Conservation (phyloP, 2,888 invertebrate species). For the Zygogramma bicolorata region DNA sequence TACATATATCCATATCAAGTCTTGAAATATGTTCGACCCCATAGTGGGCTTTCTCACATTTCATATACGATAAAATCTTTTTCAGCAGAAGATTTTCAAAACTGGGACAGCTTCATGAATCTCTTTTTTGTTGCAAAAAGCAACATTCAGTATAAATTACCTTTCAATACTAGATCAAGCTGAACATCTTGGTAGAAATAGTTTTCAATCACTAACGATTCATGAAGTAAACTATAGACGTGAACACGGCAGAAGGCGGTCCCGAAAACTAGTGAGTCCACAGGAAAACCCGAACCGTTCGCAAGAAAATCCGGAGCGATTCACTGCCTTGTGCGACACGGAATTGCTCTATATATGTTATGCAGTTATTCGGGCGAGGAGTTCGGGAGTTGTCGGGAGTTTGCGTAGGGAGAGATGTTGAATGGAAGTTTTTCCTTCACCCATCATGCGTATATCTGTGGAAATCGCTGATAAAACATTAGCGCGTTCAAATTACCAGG, state of each 20-base stretch:
- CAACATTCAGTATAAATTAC: too few species aligned
- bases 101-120: too few species aligned
- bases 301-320: conserved; percentile 19
- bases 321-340: conserved; percentile 30
- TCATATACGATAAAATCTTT: too few species aligned
- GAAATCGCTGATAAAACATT: conserved; percentile 3
- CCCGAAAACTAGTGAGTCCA: background rate
- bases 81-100: too few species aligned
- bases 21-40: too few species aligned
- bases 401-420: conserved; percentile 23
- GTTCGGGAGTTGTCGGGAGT: conserved; percentile 31
- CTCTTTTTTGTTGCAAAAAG: too few species aligned
- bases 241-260: background rate
- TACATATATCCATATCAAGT: too few species aligned
- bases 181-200: too few species aligned
- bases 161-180: too few species aligned
- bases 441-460: conserved; percentile 17
- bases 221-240: too few species aligned
- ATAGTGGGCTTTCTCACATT: too few species aligned
- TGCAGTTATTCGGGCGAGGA: conserved; percentile 26
- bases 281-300: conserved; percentile 1
- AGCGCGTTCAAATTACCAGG: background rate
- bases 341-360: conserved; percentile 30
- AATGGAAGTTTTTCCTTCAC: conserved; percentile 32
- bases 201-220: too few species aligned